Evolutionary conservation across 2,797 vertebrate genomes (phyloP).

Genomic region (Crotalus adamanteus): DNA sequence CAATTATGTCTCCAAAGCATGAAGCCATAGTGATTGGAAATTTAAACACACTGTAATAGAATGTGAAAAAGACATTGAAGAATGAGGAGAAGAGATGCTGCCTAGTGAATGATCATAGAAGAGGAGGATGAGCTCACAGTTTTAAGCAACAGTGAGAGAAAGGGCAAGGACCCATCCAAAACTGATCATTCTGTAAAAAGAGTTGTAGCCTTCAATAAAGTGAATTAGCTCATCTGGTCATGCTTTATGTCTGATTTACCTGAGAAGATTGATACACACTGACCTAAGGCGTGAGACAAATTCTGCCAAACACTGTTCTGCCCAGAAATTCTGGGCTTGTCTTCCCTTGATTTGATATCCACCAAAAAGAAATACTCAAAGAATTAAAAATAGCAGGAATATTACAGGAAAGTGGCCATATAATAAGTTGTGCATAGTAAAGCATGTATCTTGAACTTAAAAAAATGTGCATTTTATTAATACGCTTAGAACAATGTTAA

Average conservation of each 20-base stretch:
- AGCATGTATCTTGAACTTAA: not conserved
- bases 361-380: not conserved
- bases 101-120: no score
- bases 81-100: no score
- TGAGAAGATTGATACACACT: not conserved
- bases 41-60: not conserved
- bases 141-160: no score
- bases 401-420: not conserved
- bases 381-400: not conserved
- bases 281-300: not conserved
- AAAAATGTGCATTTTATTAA: not conserved
- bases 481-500: not conserved
- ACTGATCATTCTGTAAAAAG: no score
- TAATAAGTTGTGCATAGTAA: not conserved
- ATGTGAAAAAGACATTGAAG: no score
- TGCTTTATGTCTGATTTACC: not conserved
- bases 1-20: not conserved
- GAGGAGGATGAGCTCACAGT: no score
- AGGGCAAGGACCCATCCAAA: no score
- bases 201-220: not conserved
- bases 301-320: not conserved
- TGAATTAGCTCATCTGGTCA: not conserved
- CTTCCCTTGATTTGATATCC: not conserved
- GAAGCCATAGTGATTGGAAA: not conserved
- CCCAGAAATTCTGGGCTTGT: not conserved